These are phyloP conservation scores for Aspidiotus rigidus DNA, from an alignment of 2,888 invertebrate genomes.

Conservation along the genomic window DNA sequence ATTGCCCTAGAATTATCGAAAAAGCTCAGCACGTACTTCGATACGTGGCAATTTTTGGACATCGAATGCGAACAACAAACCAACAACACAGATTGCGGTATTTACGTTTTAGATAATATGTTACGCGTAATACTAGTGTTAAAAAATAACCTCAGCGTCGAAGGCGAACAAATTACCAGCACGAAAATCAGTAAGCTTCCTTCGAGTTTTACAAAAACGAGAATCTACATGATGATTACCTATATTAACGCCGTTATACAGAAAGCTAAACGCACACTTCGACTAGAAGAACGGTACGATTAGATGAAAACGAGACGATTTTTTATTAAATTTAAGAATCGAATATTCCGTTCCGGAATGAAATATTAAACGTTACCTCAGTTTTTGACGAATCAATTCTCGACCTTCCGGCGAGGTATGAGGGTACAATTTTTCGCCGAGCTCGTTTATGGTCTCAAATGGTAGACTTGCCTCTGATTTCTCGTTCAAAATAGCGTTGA, in stretches of 20 bases:
- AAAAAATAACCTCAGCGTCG: conserved; percentile 24
- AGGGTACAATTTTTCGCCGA: conserved; percentile 83
- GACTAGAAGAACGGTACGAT: conserved; percentile 14
- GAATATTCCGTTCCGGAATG: too few relatives aligned
- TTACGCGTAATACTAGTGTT: conserved; percentile 22
- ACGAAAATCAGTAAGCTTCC: conserved; percentile 22
- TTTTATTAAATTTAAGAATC: background rate
- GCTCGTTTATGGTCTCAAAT: conserved; percentile 75
- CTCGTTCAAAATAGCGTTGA: conserved; percentile 68
- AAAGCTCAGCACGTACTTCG: conserved; percentile 25
- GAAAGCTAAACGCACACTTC: conserved; percentile 20
- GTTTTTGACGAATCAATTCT: conserved; percentile 80
- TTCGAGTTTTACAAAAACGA: conserved; percentile 27
- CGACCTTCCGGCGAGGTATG: conserved; percentile 92
- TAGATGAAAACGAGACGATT: background rate
- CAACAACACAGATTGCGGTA: conserved; percentile 28
- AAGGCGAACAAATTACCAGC: conserved; percentile 19
- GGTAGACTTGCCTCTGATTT: conserved; percentile 67
- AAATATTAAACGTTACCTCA: conserved; percentile 44
- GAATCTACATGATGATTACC: conserved; percentile 31
- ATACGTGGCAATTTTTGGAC: conserved; percentile 27
- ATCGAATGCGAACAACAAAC: conserved; percentile 28
- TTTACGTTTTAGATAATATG: conserved; percentile 26
- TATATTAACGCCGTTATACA: conserved; percentile 19
- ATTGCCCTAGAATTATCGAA: conserved; percentile 23